Percentiles rank a stretch among this genome's conserved stretches.
phyloP scores from a whole-genome alignment of 1,140 invertebrate species.

The Drosophila elegans region DNA sequence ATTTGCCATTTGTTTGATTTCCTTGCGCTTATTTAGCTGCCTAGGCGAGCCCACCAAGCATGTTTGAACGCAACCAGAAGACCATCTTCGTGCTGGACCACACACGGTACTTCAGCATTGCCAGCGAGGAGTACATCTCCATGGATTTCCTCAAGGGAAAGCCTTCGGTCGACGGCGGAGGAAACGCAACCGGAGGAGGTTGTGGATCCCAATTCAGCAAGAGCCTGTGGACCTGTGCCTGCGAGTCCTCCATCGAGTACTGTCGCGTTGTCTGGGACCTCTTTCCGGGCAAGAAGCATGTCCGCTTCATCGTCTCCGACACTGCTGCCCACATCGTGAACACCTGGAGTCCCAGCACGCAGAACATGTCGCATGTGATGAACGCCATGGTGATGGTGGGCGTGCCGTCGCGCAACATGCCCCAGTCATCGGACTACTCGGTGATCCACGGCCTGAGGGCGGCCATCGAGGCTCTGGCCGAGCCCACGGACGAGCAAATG shows the following conservation, averaged over 20 bases:
- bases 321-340: conserved; percentile 92
- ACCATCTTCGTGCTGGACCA: conserved; percentile 98
- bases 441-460: conserved; percentile 93
- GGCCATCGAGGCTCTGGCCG: conserved; percentile 94
- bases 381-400: conserved; percentile 90
- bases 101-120: conserved; percentile 94
- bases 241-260: conserved; percentile 97
- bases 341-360: conserved; percentile 91
- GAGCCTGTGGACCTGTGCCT: conserved; percentile 96
- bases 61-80: conserved; percentile 91
- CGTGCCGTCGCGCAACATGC: conserved; percentile 86
- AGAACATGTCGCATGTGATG: conserved; percentile 93
- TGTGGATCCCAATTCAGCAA: conserved; percentile 86
- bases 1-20: conserved; percentile 1
- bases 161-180: conserved; percentile 14
- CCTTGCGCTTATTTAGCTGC: not conserved
- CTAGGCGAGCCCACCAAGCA: conserved; percentile 30
- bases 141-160: conserved; percentile 94
- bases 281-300: conserved; percentile 94
- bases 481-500: conserved; percentile 91
- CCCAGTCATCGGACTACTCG: conserved; percentile 87
- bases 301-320: conserved; percentile 94
- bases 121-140: conserved; percentile 94
- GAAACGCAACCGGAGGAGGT: not conserved
- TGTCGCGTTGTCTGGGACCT: conserved; percentile 98